Evolutionary conservation across 2,113 vertebrate species (phyloP).

Genomic region (Kryptolebias marmoratus): DNA sequence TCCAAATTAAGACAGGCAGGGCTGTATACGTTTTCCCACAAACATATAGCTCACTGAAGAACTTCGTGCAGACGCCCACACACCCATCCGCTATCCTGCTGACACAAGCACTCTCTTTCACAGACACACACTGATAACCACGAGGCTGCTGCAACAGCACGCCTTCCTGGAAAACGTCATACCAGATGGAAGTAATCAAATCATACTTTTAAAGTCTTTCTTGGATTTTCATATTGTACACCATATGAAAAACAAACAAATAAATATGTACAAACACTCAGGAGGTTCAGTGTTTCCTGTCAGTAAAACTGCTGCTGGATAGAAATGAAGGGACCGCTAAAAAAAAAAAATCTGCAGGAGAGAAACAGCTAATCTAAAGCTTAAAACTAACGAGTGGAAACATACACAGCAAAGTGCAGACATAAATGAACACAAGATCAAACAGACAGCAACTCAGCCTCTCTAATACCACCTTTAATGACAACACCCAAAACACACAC

Average conservation of each 20-base stretch:
- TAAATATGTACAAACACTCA: not conserved
- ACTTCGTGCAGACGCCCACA: constrained; percentile 34
- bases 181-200: constrained; percentile 30
- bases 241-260: constrained; percentile 23
- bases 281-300: constrained; percentile 1
- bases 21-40: constrained; percentile 7
- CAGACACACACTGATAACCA: constrained; percentile 3
- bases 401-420: not conserved
- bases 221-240: constrained; percentile 1
- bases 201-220: constrained; percentile 7
- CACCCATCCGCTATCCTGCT: constrained; percentile 45
- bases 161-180: constrained; percentile 24
- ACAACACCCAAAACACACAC: constrained; percentile 8
- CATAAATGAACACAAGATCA: constrained; percentile 16
- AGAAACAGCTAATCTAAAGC: too few species aligned
- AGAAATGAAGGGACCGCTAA: not conserved
- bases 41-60: constrained; percentile 6
- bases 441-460: constrained; percentile 32
- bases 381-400: not conserved
- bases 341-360: too few species aligned
- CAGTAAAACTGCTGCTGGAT: not conserved
- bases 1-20: constrained; percentile 5
- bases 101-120: constrained; percentile 34
- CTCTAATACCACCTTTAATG: constrained; percentile 42
- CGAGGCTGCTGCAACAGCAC: constrained; percentile 9